Evolutionary conservation across 2,888 invertebrate genomes (phyloP), one percentile per base, ranked within the genome.

Genomic region (Xanthorhoe spadicearia): DNA sequence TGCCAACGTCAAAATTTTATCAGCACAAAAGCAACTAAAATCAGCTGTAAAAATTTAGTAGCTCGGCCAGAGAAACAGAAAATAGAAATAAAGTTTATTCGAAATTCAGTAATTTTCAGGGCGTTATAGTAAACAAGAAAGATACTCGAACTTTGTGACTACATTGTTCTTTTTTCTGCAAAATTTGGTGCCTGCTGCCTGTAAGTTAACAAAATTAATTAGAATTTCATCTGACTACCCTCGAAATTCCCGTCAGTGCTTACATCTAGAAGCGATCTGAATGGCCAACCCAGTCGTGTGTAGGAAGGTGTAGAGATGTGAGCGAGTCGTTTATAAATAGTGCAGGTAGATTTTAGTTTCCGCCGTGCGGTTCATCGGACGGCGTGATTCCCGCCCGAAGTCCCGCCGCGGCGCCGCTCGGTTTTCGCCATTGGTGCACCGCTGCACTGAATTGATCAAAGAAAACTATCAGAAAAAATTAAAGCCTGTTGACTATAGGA

Each of bases 51-150:
- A 17, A 17, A 15, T 4, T 43, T 43, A 4, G 10, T 5, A 6
- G 4, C 1, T 2, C 70, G 70, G 70, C 56, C 68, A 74, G 72
- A 71, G 66, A 74, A 76, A 72, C 62, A 71, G 58, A 73, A 75
- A 68, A 57, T n/a, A n/a, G n/a, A n/a, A n/a, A 72, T 58, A 68
- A 60, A 2, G n/a, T 35, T 2, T 43, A 2, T 23, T 23, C 23
- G 1, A 23, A 43, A 3, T 13, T 13, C 13, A 43, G 38, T 13
- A 43, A 5, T 13, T 43, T 43, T 13, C n/a, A n/a, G n/a, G n/a
- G n/a, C n/a, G n/a, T 43, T 13, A 8, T n/a, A 32, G 10, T 13
- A 57, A 49, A 4, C 18, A 49, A 32, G 18, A 17, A 49, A 48
- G 9, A 38, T 9, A 38, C 35, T 38, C 2, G 35, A 38, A 32